These are phyloP conservation scores for Pangasius krempfi DNA, from an alignment of 2,797 vertebrate genomes.

Conservation along the genomic window DNA sequence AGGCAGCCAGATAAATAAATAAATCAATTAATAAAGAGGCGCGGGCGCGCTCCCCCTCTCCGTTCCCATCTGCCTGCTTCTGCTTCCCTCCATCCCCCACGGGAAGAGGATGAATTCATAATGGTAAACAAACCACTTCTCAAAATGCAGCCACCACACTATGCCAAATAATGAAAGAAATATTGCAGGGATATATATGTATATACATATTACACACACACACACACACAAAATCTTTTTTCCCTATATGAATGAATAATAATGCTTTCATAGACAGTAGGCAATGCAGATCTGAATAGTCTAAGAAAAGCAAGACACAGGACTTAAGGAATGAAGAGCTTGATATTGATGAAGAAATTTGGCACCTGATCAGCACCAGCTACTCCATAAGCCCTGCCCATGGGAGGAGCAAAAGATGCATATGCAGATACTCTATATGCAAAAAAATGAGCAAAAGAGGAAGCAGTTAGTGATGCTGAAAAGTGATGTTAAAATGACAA, in stretches of 20 bases:
- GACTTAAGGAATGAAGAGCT: neutral
- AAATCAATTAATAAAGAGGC: slow-evolving; percentile 85
- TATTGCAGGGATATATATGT: slow-evolving; percentile 25
- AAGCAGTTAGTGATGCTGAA: neutral
- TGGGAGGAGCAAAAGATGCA: slow-evolving; percentile 7
- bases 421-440: neutral
- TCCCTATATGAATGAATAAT: slow-evolving; percentile 39
- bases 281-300: slow-evolving; percentile 13
- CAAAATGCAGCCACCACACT: slow-evolving; percentile 50
- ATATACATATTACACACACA: neutral
- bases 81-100: slow-evolving; percentile 50
- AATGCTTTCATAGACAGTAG: slow-evolving; percentile 15
- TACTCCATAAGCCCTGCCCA: neutral
- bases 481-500: neutral
- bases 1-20: slow-evolving; percentile 83
- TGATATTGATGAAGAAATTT: neutral
- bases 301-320: neutral
- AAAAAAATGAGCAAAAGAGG: neutral
- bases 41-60: slow-evolving; percentile 70
- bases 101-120: slow-evolving; percentile 59
- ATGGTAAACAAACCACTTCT: slow-evolving; percentile 60
- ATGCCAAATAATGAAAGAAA: slow-evolving; percentile 52
- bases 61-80: slow-evolving; percentile 69
- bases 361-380: neutral
- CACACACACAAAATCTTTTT: neutral